phyloP scores from a whole-genome alignment of 1,140 invertebrate species.

The Sminthurides bifidus region DNA sequence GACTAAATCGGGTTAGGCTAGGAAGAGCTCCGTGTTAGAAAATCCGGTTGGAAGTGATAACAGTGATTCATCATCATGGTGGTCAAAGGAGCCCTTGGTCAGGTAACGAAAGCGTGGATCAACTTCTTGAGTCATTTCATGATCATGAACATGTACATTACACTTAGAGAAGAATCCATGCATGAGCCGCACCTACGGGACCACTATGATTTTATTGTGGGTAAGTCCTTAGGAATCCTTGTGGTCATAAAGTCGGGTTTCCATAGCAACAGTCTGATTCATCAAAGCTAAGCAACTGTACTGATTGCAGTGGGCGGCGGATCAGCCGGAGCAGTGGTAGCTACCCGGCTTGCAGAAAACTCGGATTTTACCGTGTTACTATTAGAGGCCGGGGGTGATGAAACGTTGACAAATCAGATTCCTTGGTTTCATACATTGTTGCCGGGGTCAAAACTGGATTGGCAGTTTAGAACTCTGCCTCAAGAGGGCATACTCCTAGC shows the following conservation, averaged over 20 bases:
- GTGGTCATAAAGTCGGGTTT: no score
- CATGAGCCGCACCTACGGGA: slow-evolving; percentile 5
- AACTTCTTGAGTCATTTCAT: slow-evolving; percentile 24
- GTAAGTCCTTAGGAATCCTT: no score
- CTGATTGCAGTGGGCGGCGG: slow-evolving; percentile 56
- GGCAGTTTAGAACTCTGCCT: slow-evolving; percentile 64
- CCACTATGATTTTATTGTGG: slow-evolving; percentile 25
- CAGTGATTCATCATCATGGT: no score
- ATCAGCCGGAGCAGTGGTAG: slow-evolving; percentile 74
- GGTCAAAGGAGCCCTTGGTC: neutral
- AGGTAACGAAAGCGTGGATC: slow-evolving; percentile 18
- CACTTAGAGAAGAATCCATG: slow-evolving; percentile 16
- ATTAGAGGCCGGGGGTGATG: slow-evolving; percentile 76
- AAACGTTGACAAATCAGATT: slow-evolving; percentile 68
- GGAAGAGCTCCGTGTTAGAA: no score
- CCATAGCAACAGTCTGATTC: neutral
- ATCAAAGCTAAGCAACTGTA: neutral
- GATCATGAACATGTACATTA: slow-evolving; percentile 25
- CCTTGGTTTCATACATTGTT: slow-evolving; percentile 70
- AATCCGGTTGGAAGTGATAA: no score
- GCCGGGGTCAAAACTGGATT: slow-evolving; percentile 81
- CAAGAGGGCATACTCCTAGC: slow-evolving; percentile 33
- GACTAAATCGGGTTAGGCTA: no score
- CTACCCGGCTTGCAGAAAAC: slow-evolving; percentile 67
- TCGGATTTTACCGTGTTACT: slow-evolving; percentile 65